Base-by-base conservation (phyloP, 2,113 vertebrate genomes). In the Gymnorhina tibicen region DNA sequence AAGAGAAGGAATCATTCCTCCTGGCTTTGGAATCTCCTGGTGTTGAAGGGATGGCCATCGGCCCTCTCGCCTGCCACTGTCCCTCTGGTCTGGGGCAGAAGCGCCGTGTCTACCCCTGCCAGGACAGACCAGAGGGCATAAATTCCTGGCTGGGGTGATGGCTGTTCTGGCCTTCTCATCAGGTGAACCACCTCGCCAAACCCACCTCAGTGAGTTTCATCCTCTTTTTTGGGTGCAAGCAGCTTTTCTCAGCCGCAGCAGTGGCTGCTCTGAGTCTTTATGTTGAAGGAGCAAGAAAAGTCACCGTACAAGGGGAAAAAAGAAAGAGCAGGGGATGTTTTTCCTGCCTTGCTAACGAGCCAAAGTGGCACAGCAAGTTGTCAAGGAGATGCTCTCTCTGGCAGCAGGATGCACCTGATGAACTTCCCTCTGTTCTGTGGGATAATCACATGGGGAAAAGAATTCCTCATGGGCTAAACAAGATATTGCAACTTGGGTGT, bases 61-160 rank as follows among this genome's bases (percentile, higher is more conserved):
- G 49, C 32, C 58, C 28, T 50, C 58, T 58, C 0, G 0, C 2
- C 44, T 9, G 7, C 28, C 18, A 6, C 20, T 4, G 3, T 68
- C 44, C 67, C 46, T 50, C 21, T 18, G 2, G 1, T 21, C 37
- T 59, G 35, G 42, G 47, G 47, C 18, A 56, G 37, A 85, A 42
- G 33, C 18, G 28, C 52, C 9, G 4, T 6, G 5, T 50, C 53
- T 76, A n/a, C 39, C 28, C 27, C 42, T 55, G 18, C 44, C 52
- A 73, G 63, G 11, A 77, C 68, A 37, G 24, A 47, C 6, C 6
- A 18, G 21, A 33, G 5, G 18, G 4, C 15, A 46, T 9, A 52
- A 35, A 58, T 70, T 21, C n/a, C 22, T 56, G 64, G 3, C 30
- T 9, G 9, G 21, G 6, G 14, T 49, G 35, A 12, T 0, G 0